Base-by-base conservation (phyloP, 2,888 invertebrate species). In the Tuberolachnus salignus region DNA sequence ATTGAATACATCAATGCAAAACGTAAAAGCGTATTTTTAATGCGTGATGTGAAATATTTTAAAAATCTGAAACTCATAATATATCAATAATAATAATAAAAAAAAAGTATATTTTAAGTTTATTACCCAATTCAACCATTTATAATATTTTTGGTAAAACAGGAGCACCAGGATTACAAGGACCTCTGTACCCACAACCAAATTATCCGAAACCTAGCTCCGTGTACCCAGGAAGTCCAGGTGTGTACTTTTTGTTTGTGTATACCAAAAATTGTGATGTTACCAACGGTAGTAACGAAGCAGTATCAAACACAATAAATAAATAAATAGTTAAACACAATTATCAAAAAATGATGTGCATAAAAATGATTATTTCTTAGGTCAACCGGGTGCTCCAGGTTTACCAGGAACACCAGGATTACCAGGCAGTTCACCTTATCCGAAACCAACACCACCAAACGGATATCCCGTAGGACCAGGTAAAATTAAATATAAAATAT, bases 181-280 rank as follows among this genome's bases (percentile, higher is more conserved):
- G 74, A 64, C 13, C 51, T 80, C 64, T 46, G 26, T 74, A 23
- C 14, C 55, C 59, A 61, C 81, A 55, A 42, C 63, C 81, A 21
- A 59, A 63, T 21, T 61, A 69, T 64, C 63, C 70, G 51, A 81
- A 80, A 61, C 83, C 83, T 23, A 83, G 83, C 57, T 83, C 84
- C 34, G 85, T 84, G 11, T 83, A 83, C 1, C 84, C 86, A 14
- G 85, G 85, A 55, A 81, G 81, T 11, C 84, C 86, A 66, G 87
- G 85, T 49, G n/a, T 53, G 34, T 34, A 34, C 34, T 34, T 34
- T 4, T 34, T 34, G n/a, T n/a, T n/a, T n/a, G n/a, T 34, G 34
- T 34, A 34, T 4, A 34, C 34, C 34, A n/a, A n/a, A n/a, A n/a
- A n/a, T n/a, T n/a, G n/a, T n/a, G n/a, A n/a, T n/a, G n/a, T n/a